Percentiles rank a stretch among this genome's conserved stretches.
phyloP scores from a whole-genome alignment of 2,888 invertebrate species.

The Arrhopalites spinosus region DNA sequence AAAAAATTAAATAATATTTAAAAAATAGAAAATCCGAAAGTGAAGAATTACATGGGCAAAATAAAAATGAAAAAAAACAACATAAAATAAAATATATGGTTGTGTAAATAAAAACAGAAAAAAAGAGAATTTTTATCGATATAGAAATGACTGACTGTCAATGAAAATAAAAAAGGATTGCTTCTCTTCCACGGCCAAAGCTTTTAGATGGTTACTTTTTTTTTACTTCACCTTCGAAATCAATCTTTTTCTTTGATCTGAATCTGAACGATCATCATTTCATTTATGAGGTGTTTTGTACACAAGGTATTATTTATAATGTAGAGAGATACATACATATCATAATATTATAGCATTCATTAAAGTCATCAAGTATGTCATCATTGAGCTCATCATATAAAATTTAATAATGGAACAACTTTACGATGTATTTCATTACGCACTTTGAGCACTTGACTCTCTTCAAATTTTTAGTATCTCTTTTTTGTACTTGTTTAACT shows the following conservation, averaged over 20 bases:
- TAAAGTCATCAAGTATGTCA: conserved; percentile 7
- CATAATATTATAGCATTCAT: not conserved
- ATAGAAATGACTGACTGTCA: not conserved
- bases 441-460: conserved; percentile 3
- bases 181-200: not conserved
- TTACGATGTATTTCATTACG: conserved; percentile 12
- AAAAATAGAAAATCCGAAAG: too few relatives aligned
- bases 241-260: not conserved
- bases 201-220: too few relatives aligned
- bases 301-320: too few relatives aligned
- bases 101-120: too few relatives aligned
- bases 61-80: not conserved
- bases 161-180: too few relatives aligned
- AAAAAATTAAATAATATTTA: too few relatives aligned
- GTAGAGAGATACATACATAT: not conserved
- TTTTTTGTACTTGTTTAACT: too few relatives aligned
- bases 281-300: not conserved
- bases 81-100: not conserved
- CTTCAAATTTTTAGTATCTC: too few relatives aligned
- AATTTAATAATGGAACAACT: conserved; percentile 6
- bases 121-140: not conserved
- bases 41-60: not conserved
- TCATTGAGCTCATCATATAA: conserved; percentile 12
- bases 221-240: not conserved
- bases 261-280: not conserved